These are phyloP conservation scores for Cyanoderma ruficeps DNA, from an alignment of 2,113 vertebrate genomes.

Conservation along the genomic window DNA sequence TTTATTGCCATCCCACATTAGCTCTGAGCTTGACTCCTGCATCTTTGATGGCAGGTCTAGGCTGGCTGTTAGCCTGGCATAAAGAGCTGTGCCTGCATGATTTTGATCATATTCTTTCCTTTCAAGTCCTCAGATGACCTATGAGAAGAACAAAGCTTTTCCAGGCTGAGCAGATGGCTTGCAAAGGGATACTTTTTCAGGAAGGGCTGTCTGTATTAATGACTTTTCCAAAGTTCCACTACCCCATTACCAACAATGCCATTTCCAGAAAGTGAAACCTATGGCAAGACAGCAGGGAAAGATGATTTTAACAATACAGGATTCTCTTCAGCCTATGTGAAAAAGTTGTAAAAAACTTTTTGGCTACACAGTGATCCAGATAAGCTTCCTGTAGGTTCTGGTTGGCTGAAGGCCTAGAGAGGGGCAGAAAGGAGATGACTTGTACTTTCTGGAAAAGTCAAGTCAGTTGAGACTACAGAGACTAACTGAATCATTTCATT, in stretches of 20 bases:
- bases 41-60: neutral
- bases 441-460: neutral
- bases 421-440: neutral
- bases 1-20: neutral
- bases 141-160: conserved; percentile 14
- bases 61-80: neutral
- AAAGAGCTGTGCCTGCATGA: neutral
- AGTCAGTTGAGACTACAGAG: neutral
- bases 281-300: neutral
- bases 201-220: conserved; percentile 35
- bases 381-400: neutral
- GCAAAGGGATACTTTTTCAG: conserved; percentile 13
- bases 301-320: neutral
- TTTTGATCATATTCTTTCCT: neutral
- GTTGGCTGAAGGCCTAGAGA: neutral
- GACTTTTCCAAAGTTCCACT: conserved; percentile 20
- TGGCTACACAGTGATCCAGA: neutral
- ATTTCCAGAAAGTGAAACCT: conserved; percentile 19
- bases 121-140: neutral
- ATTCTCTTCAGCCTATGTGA: neutral
- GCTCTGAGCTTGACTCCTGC: neutral
- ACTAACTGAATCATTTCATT: neutral
- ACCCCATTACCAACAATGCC: neutral
- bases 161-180: conserved; percentile 18
- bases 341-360: neutral